These are phyloP conservation scores for Julus scandinavius DNA, from an alignment of 2,888 invertebrate genomes.

Conservation along the genomic window DNA sequence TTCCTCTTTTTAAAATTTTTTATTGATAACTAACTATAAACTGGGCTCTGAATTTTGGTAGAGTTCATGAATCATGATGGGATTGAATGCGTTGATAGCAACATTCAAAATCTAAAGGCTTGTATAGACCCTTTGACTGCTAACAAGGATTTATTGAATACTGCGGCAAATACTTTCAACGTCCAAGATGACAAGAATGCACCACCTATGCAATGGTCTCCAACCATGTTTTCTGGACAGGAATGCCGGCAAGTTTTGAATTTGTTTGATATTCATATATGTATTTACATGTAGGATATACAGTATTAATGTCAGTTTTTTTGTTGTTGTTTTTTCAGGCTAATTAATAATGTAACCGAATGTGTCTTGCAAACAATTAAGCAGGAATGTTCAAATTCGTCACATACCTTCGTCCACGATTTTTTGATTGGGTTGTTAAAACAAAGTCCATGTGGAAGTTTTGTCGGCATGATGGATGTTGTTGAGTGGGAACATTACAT, in stretches of 20 bases:
- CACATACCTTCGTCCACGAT: constrained; percentile 20
- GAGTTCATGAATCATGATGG: constrained; percentile 28
- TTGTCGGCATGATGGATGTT: constrained; percentile 26
- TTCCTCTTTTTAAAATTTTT: neutral
- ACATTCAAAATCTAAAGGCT: neutral
- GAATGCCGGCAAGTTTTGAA: constrained; percentile 41
- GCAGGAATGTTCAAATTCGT: neutral
- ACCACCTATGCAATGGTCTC: constrained; percentile 19
- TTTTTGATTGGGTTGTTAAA: neutral
- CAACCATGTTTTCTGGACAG: constrained; percentile 23
- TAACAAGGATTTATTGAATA: neutral
- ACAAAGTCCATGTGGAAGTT: constrained; percentile 37
- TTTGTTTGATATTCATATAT: neutral
- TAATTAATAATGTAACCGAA: constrained; percentile 19
- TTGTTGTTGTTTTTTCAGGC: neutral
- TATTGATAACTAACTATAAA: neutral
- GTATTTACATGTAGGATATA: neutral
- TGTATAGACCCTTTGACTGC: constrained; percentile 36
- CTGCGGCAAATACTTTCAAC: neutral
- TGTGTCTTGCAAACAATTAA: constrained; percentile 12
- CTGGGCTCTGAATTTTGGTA: neutral
- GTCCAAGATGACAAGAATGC: neutral
- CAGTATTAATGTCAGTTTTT: neutral
- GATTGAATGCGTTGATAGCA: neutral
- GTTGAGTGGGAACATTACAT: constrained; percentile 36